Base-by-base conservation (phyloP, 2,888 invertebrate genomes). In the Temnothorax unifasciatus region DNA sequence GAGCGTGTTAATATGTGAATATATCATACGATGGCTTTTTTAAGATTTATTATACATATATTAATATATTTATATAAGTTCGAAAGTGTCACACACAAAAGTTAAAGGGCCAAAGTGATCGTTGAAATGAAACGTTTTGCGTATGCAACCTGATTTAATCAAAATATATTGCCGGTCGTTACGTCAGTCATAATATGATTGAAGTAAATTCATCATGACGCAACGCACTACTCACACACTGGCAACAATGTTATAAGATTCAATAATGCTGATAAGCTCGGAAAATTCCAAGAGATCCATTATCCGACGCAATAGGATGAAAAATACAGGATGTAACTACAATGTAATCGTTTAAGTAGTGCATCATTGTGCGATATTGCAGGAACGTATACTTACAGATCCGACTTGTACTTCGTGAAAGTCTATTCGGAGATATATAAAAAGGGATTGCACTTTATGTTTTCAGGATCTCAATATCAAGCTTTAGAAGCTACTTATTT, bases 191-290 rank as follows among this genome's bases (percentile, higher is more conserved):
- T 79, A 79, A 79, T 71, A 18, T 25, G 3, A 81, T 81, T 81
- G 79, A 81, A 79, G 25, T 79, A 73, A 71, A 79, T 79, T 71
- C 2, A 79, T 71, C 79, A 81, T 81, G 79, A 81, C 73, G 73
- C 47, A 81, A 81, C 21, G 34, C 38, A 3, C 9, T 68, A 69
- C 57, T 79, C 69, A 61, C 47, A 41, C n/a, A n/a, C 8, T 3
- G 29, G 5, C 38, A 59, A 64, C 79, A 73, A 71, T 81, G 79
- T 29, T 29, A 29, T 81, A 81, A 59, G 59, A 81, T 81, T 71
- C 71, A 81, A 61, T 59, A 81, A 79, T 47, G 47, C 13, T 25
- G 59, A 71, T 81, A 59, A 81, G 79, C 18, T 18, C n/a, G 73
- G 79, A 71, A 81, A 81, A 81, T 81, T 73, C 79, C 79, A 61